Percentiles rank a stretch among this genome's conserved stretches.
Evolutionary conservation across 1,140 invertebrate genomes (phyloP).

Genomic region (Trypoxylus dichotomus): DNA sequence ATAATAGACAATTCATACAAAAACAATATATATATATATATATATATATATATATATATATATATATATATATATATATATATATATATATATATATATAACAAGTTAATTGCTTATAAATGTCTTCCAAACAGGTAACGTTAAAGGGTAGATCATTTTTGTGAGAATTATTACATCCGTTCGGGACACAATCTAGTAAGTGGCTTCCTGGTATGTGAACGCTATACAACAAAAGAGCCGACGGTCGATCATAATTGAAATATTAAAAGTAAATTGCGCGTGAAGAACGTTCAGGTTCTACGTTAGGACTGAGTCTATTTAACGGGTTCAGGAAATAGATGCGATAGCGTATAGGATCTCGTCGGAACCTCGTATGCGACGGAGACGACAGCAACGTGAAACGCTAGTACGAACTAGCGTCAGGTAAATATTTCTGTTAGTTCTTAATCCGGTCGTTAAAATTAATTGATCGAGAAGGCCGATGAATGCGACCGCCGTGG

Average conservation of each 20-base stretch:
- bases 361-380: background rate
- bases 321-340: background rate
- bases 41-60: no score
- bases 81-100: no score
- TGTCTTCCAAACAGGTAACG: no score
- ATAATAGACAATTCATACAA: no score
- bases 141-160: background rate
- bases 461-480: slow-evolving; percentile 2
- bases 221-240: background rate
- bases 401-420: background rate
- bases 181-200: background rate
- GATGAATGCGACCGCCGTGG: slow-evolving; percentile 3
- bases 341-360: background rate
- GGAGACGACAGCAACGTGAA: background rate
- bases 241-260: slow-evolving; percentile 8
- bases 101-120: no score
- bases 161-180: background rate
- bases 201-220: background rate
- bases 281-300: slow-evolving; percentile 5
- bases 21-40: no score
- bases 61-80: no score
- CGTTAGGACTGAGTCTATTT: background rate
- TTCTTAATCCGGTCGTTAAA: slow-evolving; percentile 18
- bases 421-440: slow-evolving; percentile 10
- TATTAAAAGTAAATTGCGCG: slow-evolving; percentile 13